Conservation (phyloP, 2,888 invertebrate species). For the Perizoma affinitatum region DNA sequence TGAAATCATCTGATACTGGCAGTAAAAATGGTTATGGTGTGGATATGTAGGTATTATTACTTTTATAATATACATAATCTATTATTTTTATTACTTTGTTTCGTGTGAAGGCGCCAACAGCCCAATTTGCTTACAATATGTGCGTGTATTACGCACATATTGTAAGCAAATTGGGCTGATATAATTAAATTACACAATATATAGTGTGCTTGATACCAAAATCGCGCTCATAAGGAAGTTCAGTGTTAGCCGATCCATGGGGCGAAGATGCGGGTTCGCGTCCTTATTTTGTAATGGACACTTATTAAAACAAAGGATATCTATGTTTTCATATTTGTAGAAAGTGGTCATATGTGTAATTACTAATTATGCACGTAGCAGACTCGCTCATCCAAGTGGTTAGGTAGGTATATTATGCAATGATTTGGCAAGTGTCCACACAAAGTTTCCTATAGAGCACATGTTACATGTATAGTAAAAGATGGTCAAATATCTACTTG, state of each 20-base stretch:
- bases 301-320: background rate
- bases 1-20: slow-evolving; percentile 31
- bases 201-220: slow-evolving; percentile 4
- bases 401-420: slow-evolving; percentile 27
- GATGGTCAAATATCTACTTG: background rate
- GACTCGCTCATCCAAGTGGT: slow-evolving; percentile 28
- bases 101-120: slow-evolving; percentile 33
- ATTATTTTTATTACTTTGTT: slow-evolving; percentile 40
- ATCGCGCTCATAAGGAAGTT: too few species aligned
- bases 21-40: slow-evolving; percentile 31
- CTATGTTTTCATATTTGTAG: slow-evolving; percentile 32
- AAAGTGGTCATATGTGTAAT: slow-evolving; percentile 34
- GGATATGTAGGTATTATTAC: background rate
- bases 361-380: slow-evolving; percentile 32
- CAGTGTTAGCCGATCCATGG: too few species aligned
- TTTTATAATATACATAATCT: too few species aligned
- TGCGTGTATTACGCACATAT: too few species aligned
- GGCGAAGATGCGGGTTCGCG: too few species aligned
- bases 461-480: slow-evolving; percentile 13
- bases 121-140: slow-evolving; percentile 29
- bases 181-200: slow-evolving; percentile 29
- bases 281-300: background rate
- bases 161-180: too few species aligned
- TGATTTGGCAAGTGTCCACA: slow-evolving; percentile 30
- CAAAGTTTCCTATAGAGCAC: slow-evolving; percentile 31